A percentile compares a stretch with the other conserved stretches of the same genome.
These are phyloP conservation scores for Galeruca laticollis DNA, from an alignment of 2,888 invertebrate genomes.

Conservation along the genomic window DNA sequence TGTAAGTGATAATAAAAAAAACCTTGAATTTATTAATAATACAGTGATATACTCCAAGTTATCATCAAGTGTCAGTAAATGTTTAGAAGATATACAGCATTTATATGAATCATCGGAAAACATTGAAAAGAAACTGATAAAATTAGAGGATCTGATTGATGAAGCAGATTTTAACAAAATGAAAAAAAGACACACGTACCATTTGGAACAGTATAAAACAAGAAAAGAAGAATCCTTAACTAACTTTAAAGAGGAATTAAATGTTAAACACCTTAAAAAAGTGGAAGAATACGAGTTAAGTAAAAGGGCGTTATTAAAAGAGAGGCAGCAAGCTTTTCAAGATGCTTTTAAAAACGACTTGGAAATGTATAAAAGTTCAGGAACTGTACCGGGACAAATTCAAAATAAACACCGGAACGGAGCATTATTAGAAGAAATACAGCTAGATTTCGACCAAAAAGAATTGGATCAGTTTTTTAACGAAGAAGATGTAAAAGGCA, in stretches of 20 bases:
- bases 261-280: constrained; percentile 71
- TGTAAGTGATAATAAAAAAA: constrained; percentile 56
- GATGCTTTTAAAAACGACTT: constrained; percentile 79
- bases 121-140: constrained; percentile 75
- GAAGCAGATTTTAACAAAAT: constrained; percentile 77
- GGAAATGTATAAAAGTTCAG: constrained; percentile 73
- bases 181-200: constrained; percentile 79
- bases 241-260: constrained; percentile 68
- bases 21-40: constrained; percentile 58
- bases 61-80: constrained; percentile 67
- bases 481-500: constrained; percentile 48
- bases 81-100: constrained; percentile 68
- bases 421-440: constrained; percentile 74
- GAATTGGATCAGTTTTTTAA: constrained; percentile 75
- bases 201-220: constrained; percentile 72
- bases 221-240: constrained; percentile 72
- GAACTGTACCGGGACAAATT: constrained; percentile 68
- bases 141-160: constrained; percentile 78
- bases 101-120: constrained; percentile 73
- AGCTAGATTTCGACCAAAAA: constrained; percentile 72
- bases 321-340: constrained; percentile 77
- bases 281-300: constrained; percentile 71
- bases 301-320: constrained; percentile 71
- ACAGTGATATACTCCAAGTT: constrained; percentile 60
- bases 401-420: constrained; percentile 58